Percentiles rank a stretch among this genome's conserved stretches.
Conservation (phyloP, 1,140 invertebrate species). For the Oedothorax gibbosus region DNA sequence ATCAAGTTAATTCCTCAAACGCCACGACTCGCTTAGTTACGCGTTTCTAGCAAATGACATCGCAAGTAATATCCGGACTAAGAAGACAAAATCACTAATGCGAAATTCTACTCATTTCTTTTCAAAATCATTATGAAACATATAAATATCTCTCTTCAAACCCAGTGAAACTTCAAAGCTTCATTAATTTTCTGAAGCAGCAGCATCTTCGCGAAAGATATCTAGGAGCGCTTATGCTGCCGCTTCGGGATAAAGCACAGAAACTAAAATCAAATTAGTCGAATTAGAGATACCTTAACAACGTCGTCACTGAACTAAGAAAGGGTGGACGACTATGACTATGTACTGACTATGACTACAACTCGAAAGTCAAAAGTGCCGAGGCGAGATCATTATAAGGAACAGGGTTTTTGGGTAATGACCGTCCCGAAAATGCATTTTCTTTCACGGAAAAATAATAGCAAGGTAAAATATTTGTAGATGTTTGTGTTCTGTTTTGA, state of each 20-base stretch:
- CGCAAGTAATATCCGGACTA: too few species aligned
- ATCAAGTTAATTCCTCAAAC: too few species aligned
- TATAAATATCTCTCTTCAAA: background rate
- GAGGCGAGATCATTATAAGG: constrained; percentile 40
- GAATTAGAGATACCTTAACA: constrained; percentile 54
- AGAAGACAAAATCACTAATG: too few species aligned
- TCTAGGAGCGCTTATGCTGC: too few species aligned
- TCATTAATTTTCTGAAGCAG: constrained; percentile 24
- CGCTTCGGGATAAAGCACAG: background rate
- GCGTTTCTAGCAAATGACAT: too few species aligned
- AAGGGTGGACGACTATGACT: background rate
- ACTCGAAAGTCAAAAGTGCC: background rate
- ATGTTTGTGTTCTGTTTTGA: background rate
- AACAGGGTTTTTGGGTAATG: constrained; percentile 41
- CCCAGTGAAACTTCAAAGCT: constrained; percentile 12
- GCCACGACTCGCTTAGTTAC: too few species aligned
- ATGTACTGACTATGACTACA: background rate
- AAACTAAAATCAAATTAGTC: constrained; percentile 50
- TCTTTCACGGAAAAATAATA: constrained; percentile 42
- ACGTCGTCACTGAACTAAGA: background rate
- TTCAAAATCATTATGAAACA: too few species aligned
- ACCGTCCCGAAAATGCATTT: constrained; percentile 43
- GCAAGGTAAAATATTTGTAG: background rate
- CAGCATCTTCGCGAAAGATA: background rate
- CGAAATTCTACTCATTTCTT: too few species aligned